Conservation (phyloP, 2,797 vertebrate species). For the Lagodon rhomboides region DNA sequence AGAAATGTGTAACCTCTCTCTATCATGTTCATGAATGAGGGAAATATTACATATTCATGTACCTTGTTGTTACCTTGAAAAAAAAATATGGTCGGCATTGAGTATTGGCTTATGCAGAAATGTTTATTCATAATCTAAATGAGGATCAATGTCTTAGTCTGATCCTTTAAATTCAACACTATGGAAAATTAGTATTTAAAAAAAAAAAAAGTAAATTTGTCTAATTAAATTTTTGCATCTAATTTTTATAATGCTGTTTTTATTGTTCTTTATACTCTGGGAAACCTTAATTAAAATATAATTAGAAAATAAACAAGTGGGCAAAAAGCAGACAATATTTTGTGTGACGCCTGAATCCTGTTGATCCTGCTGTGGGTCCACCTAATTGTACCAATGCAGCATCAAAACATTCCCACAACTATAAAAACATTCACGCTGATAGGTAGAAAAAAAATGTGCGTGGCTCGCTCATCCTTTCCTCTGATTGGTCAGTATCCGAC, state of each 20-base stretch:
- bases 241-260: background rate
- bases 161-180: background rate
- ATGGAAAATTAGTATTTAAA: background rate
- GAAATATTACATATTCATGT: background rate
- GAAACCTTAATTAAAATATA: background rate
- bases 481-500: constrained; percentile 53
- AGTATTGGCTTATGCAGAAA: background rate
- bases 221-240: background rate
- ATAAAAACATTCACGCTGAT: constrained; percentile 56
- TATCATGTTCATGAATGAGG: background rate
- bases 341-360: background rate
- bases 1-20: background rate
- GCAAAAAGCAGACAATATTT: background rate
- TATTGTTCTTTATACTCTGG: background rate
- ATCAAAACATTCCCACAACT: constrained; percentile 5
- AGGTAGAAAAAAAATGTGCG: background rate
- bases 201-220: no score
- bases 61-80: background rate
- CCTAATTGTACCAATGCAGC: background rate
- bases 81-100: background rate
- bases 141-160: background rate
- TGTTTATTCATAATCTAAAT: background rate
- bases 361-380: background rate
- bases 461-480: background rate
- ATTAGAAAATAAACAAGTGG: background rate